Conservation (phyloP, 2,797 vertebrate genomes). For the Potorous gilbertii region DNA sequence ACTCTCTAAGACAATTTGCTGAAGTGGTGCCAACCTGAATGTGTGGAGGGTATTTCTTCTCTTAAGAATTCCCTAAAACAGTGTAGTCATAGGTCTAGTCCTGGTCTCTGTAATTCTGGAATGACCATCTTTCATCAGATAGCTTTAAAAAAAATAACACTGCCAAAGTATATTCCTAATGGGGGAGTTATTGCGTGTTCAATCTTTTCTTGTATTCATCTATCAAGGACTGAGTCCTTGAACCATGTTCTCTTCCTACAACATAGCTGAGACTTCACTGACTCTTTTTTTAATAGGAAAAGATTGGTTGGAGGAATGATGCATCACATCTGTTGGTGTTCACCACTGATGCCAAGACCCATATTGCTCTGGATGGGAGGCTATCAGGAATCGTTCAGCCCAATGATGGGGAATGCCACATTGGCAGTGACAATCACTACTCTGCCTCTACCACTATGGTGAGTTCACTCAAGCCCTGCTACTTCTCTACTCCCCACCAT, state of each 20-base stretch:
- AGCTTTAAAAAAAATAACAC: background rate
- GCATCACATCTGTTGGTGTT: slow-evolving; percentile 96
- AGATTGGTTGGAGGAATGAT: slow-evolving; percentile 94
- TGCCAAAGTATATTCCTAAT: background rate
- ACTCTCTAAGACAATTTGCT: background rate
- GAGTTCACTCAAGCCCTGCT: slow-evolving; percentile 63
- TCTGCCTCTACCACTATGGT: slow-evolving; percentile 91
- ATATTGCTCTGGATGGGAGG: slow-evolving; percentile 93
- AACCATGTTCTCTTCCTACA: background rate
- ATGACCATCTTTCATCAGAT: background rate
- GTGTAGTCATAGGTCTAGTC: background rate
- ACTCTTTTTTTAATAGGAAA: slow-evolving; percentile 86
- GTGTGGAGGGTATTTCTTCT: background rate
- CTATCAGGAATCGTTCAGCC: slow-evolving; percentile 94
- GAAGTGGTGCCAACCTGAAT: background rate
- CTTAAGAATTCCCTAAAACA: background rate
- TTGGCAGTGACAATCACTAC: slow-evolving; percentile 89
- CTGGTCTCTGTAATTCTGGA: background rate
- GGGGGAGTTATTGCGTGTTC: background rate
- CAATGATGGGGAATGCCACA: slow-evolving; percentile 93
- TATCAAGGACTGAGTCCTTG: background rate
- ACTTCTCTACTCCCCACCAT: background rate
- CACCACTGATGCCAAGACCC: slow-evolving; percentile 94
- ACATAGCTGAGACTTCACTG: background rate
- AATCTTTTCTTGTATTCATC: background rate